Percentiles rank a stretch among this genome's conserved stretches.
Conservation (phyloP, 2,888 invertebrate genomes). For the Temnothorax ravouxi region DNA sequence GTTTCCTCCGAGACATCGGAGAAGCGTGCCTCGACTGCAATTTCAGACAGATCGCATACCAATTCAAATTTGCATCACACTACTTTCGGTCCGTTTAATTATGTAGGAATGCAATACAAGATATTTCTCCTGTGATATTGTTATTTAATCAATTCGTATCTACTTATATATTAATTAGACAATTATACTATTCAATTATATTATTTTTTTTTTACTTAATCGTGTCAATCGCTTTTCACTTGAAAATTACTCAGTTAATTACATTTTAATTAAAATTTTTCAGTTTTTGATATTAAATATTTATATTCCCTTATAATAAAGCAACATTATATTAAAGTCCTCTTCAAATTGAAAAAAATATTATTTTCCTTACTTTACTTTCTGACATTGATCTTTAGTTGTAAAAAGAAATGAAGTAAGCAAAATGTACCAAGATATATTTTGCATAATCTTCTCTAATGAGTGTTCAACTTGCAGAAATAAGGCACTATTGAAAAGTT, state of each 20-base stretch:
- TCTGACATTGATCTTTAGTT: neutral
- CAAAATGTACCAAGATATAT: neutral
- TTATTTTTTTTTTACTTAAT: neutral
- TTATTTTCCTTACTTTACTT: neutral
- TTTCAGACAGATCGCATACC: constrained; percentile 53
- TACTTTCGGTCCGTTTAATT: constrained; percentile 48
- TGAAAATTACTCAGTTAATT: neutral
- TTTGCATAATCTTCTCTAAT: neutral
- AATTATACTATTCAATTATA: constrained; percentile 3
- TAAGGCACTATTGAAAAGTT: neutral
- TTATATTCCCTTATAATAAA: constrained; percentile 1
- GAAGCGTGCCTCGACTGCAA: constrained; percentile 41
- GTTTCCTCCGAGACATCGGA: constrained; percentile 36
- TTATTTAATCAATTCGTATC: neutral
- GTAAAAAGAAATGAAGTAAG: neutral
- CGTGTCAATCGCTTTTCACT: neutral
- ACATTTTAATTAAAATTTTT: neutral
- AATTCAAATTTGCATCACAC: constrained; percentile 49
- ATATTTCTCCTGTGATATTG: neutral
- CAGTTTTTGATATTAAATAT: constrained; percentile 1
- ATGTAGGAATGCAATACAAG: neutral
- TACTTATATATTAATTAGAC: neutral
- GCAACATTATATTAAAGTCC: neutral
- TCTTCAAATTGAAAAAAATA: constrained; percentile 1
- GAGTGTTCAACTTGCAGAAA: neutral